phyloP scores from a whole-genome alignment of 2,113 vertebrate genomes.

The Fregata magnificens region DNA sequence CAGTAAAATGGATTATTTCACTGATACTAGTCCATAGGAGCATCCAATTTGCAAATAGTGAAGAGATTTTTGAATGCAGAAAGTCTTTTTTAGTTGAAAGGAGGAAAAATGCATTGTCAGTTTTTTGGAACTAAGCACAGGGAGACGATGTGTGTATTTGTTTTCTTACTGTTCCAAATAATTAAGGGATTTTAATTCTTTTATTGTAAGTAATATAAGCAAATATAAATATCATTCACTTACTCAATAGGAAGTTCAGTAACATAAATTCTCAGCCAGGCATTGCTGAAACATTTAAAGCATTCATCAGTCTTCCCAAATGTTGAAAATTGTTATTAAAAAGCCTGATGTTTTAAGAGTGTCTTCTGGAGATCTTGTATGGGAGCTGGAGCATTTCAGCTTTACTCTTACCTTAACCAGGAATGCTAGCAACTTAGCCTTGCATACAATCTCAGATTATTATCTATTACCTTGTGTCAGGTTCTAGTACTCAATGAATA shows the following conservation, averaged over 20 bases:
- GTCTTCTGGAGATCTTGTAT: background rate
- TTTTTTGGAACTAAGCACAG: background rate
- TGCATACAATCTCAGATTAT: background rate
- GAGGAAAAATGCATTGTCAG: background rate
- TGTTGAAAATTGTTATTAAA: background rate
- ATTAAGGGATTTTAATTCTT: background rate
- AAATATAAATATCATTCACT: background rate
- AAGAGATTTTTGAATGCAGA: background rate
- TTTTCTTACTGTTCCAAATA: background rate
- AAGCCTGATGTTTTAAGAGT: background rate
- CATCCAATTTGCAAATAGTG: slow-evolving; percentile 11
- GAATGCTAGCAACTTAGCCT: background rate
- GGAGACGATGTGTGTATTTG: background rate
- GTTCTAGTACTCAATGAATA: background rate
- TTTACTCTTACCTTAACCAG: background rate
- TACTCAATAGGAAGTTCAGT: background rate
- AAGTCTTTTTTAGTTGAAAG: background rate
- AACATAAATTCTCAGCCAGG: background rate
- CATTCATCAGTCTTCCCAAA: background rate
- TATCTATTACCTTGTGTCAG: background rate
- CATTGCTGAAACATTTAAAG: background rate
- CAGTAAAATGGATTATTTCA: slow-evolving; percentile 44
- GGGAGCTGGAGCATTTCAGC: background rate
- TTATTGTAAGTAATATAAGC: background rate
- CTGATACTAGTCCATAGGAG: background rate